Percentiles rank a stretch among this genome's conserved stretches.
Conservation (phyloP, 2,797 vertebrate genomes). For the Takifugu ocellatus region DNA sequence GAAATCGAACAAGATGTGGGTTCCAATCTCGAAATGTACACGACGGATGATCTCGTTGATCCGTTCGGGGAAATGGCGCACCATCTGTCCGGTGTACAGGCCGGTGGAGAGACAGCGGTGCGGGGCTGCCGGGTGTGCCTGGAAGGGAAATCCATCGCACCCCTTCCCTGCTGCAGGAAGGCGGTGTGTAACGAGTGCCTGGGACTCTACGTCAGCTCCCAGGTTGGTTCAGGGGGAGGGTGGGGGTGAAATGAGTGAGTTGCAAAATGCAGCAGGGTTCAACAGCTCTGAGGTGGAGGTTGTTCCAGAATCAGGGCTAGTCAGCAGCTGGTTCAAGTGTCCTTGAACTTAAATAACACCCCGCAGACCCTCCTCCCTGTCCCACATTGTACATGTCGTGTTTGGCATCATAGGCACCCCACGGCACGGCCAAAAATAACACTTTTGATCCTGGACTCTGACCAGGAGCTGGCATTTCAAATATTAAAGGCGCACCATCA, state of each 20-base stretch:
- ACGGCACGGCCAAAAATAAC: neutral
- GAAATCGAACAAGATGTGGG: conserved; percentile 28
- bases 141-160: conserved; percentile 84
- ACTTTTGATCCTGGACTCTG: neutral
- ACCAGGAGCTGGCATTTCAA: neutral
- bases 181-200: conserved; percentile 93
- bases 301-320: conserved; percentile 12
- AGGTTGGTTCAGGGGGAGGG: conserved; percentile 71
- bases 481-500: too few species aligned
- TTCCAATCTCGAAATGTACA: conserved; percentile 64
- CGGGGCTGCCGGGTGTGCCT: conserved; percentile 91
- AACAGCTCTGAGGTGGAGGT: neutral
- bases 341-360: conserved; percentile 7
- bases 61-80: conserved; percentile 58
- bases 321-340: conserved; percentile 17
- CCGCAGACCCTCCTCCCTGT: neutral
- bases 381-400: conserved; percentile 6
- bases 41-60: conserved; percentile 74
- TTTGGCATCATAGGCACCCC: conserved; percentile 14
- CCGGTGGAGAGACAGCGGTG: conserved; percentile 29
- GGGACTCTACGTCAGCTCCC: conserved; percentile 88
- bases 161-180: conserved; percentile 91
- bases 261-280: conserved; percentile 1
- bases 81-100: conserved; percentile 47
- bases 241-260: neutral